Evolutionary conservation across 2,888 invertebrate species (phyloP).

Genomic region (Therioaphis trifolii): DNA sequence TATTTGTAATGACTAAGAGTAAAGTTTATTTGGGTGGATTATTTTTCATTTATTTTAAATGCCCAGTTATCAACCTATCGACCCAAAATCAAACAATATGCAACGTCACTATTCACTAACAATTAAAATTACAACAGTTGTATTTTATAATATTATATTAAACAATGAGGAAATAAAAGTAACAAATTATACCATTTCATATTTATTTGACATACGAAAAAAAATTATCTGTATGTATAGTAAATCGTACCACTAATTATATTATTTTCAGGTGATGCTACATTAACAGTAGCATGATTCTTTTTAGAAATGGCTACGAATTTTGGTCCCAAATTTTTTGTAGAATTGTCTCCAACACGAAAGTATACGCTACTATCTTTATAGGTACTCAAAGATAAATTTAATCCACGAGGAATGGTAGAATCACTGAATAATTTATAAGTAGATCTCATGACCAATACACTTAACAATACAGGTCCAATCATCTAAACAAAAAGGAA

Average conservation of each 20-base stretch:
- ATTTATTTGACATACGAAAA: too few relatives aligned
- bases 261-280: slow-evolving; percentile 30
- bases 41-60: too few relatives aligned
- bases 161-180: too few relatives aligned
- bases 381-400: slow-evolving; percentile 35
- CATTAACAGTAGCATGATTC: slow-evolving; percentile 35
- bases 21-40: too few relatives aligned
- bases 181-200: too few relatives aligned
- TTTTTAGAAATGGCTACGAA: slow-evolving; percentile 40
- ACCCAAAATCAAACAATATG: too few relatives aligned
- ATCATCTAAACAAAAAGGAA: slow-evolving; percentile 36
- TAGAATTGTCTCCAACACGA: slow-evolving; percentile 31
- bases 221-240: too few relatives aligned
- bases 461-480: slow-evolving; percentile 8
- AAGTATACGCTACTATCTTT: slow-evolving; percentile 45
- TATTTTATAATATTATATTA: too few relatives aligned
- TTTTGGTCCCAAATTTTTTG: slow-evolving; percentile 27
- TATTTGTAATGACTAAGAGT: too few relatives aligned
- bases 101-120: too few relatives aligned
- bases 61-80: too few relatives aligned
- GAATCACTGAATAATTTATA: background rate
- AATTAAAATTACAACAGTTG: too few relatives aligned
- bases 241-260: slow-evolving; percentile 38
- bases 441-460: background rate
- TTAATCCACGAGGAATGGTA: background rate